phyloP scores from a whole-genome alignment of 2,888 invertebrate genomes.

The Aleiodes testaceus region DNA sequence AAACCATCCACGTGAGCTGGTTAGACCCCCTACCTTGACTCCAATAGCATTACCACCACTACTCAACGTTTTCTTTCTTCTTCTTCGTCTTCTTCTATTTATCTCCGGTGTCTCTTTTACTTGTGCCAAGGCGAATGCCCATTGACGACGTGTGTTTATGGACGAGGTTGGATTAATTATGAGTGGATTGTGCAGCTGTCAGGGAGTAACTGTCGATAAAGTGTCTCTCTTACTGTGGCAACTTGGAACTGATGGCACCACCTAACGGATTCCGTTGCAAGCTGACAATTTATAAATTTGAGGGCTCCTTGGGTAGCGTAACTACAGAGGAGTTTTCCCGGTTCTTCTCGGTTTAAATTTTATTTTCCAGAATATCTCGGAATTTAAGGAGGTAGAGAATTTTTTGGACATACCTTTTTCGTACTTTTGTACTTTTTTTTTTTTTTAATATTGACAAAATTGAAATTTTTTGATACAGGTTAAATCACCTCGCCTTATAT shows the following conservation, averaged over 20 bases:
- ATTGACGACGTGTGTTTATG: not conserved
- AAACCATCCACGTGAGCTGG: constrained; percentile 25
- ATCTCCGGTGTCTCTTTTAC: constrained; percentile 9
- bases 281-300: too few relatives aligned
- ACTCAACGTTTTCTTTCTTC: not conserved
- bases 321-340: too few relatives aligned
- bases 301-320: too few relatives aligned
- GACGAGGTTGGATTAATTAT: not conserved
- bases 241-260: not conserved
- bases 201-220: not conserved
- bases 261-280: not conserved
- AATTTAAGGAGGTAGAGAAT: too few relatives aligned
- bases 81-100: too few relatives aligned
- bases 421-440: too few relatives aligned
- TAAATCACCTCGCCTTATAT: too few relatives aligned
- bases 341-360: too few relatives aligned
- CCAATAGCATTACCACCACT: constrained; percentile 3
- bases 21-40: constrained; percentile 5
- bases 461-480: too few relatives aligned
- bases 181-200: not conserved
- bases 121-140: not conserved
- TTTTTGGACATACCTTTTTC: too few relatives aligned
- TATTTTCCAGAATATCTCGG: too few relatives aligned
- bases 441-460: too few relatives aligned
- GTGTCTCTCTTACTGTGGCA: not conserved